Evolutionary conservation across 1,140 invertebrate genomes (phyloP).

Genomic region (Penaeus indicus): DNA sequence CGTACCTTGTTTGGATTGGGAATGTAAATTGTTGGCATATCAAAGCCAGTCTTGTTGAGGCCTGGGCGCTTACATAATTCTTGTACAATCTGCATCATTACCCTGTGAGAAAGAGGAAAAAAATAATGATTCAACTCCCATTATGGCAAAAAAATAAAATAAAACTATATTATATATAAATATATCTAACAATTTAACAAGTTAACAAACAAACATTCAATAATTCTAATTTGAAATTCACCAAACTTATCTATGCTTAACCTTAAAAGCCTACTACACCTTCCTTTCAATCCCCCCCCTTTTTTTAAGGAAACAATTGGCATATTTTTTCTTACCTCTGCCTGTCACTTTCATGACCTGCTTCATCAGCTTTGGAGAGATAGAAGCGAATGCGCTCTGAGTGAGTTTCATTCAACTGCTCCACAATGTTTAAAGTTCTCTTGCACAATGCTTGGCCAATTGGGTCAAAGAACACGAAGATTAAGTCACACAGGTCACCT

Average conservation of each 20-base stretch:
- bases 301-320: too few relatives aligned
- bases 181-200: neutral
- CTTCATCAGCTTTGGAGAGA: conserved; percentile 78
- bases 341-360: conserved; percentile 76
- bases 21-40: conserved; percentile 78
- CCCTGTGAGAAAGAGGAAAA: conserved; percentile 70
- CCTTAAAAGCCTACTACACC: too few relatives aligned
- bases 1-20: conserved; percentile 73
- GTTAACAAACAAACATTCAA: neutral
- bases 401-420: conserved; percentile 74
- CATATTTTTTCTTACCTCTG: conserved; percentile 51
- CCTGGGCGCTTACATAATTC: conserved; percentile 77
- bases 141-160: conserved; percentile 67
- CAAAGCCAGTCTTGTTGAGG: conserved; percentile 76
- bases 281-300: too few relatives aligned
- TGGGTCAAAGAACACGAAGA: conserved; percentile 79
- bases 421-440: conserved; percentile 76
- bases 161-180: conserved; percentile 29
- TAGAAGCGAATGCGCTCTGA: conserved; percentile 75
- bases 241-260: neutral
- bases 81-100: conserved; percentile 79
- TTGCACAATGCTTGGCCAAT: conserved; percentile 78
- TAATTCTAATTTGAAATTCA: too few relatives aligned
- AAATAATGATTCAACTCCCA: neutral
- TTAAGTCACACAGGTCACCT: conserved; percentile 75